These are phyloP conservation scores for Tympanuchus pallidicinctus DNA, from an alignment of 2,113 vertebrate species.

Conservation along the genomic window DNA sequence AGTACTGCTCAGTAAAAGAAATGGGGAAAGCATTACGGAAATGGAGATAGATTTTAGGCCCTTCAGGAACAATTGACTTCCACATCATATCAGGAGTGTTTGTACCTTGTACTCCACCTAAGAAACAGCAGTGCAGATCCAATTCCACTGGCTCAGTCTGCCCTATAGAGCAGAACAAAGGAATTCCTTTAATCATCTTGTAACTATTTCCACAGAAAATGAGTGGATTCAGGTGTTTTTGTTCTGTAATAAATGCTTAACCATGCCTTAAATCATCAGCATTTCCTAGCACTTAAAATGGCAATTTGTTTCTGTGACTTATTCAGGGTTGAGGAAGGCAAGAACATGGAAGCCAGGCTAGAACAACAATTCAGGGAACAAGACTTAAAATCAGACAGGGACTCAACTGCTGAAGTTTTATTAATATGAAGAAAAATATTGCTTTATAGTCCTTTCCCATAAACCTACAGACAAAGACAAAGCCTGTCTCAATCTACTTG, in stretches of 20 bases:
- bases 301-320: rapidly evolving
- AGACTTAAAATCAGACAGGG: not conserved
- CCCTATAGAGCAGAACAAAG: not conserved
- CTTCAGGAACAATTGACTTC: not conserved
- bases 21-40: not conserved
- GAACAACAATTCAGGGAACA: not conserved
- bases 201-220: not conserved
- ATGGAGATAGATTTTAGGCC: not conserved
- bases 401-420: not conserved
- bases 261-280: not conserved
- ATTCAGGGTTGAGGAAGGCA: not conserved
- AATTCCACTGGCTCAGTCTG: not conserved
- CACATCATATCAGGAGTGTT: not conserved
- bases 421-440: not conserved
- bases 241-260: not conserved
- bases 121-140: not conserved
- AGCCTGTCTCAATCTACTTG: not conserved
- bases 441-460: not conserved
- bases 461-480: not conserved
- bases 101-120: not conserved
- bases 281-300: not conserved
- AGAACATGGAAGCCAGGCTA: not conserved
- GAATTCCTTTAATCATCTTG: not conserved
- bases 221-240: not conserved
- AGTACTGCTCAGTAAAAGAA: not conserved